phyloP scores from a whole-genome alignment of 35 echinoderm and acorn worm genomes.

The Ophioderma brevispina region DNA sequence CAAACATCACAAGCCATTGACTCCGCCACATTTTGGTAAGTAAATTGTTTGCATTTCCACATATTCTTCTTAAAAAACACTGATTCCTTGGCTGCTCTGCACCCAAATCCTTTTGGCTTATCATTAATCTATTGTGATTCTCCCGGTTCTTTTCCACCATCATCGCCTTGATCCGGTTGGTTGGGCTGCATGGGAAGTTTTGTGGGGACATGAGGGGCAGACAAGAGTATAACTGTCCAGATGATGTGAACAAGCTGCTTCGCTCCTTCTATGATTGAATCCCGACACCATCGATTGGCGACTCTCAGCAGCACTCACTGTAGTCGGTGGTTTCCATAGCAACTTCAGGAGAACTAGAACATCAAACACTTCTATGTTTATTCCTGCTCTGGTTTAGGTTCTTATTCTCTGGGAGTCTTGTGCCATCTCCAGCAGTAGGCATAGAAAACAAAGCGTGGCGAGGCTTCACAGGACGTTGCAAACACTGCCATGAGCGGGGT shows the following conservation, averaged over 20 bases:
- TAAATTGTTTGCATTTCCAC: slow-evolving; percentile 46
- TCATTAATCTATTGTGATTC: too few species aligned
- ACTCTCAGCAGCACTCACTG: background rate
- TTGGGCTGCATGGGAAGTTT: background rate
- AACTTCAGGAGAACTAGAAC: slow-evolving; percentile 15
- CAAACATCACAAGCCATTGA: slow-evolving; percentile 33
- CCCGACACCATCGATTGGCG: background rate
- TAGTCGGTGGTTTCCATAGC: background rate
- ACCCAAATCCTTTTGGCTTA: background rate
- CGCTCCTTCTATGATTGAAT: slow-evolving; percentile 2
- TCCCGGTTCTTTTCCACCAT: background rate
- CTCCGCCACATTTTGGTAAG: slow-evolving; percentile 15
- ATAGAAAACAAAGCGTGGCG: background rate
- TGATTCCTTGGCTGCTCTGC: background rate
- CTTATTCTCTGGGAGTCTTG: background rate
- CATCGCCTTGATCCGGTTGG: background rate
- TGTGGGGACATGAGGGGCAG: background rate
- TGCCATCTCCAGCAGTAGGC: slow-evolving; percentile 12
- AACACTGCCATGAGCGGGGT: slow-evolving; percentile 10
- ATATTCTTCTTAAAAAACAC: slow-evolving; percentile 16
- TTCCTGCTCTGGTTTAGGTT: background rate
- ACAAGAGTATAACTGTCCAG: background rate
- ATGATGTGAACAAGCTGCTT: background rate
- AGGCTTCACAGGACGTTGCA: slow-evolving; percentile 58
- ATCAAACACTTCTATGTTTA: background rate